Base-by-base conservation (phyloP, 2,888 invertebrate genomes). In the Heliconius ethilla region DNA sequence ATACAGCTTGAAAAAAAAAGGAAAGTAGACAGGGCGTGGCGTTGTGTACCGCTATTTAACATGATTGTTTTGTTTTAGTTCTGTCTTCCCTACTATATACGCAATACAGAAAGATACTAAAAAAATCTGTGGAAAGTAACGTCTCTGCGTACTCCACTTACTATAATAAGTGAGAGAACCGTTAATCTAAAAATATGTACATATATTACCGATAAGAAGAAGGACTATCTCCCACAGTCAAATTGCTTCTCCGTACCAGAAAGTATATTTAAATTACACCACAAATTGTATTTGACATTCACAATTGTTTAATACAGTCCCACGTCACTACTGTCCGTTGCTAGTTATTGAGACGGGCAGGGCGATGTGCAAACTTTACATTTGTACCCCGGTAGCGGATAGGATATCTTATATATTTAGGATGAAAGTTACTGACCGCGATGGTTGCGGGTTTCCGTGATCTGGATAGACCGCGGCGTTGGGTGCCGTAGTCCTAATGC, bases 201-300 rank as follows among this genome's bases (percentile, higher is more conserved):
- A 40, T 40, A 40, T 40, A 40, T 40, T 40, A 3, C 40, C 37
- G n/a, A 37, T 22, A 67, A 37, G 67, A n/a, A 33, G 66, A 33
- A 7, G 27, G 9, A n/a, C 67, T 40, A 40, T 69, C 40, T 72
- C 78, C 70, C 75, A 70, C 75, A 78, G 55, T 65, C 27, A 70
- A 78, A 80, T 75, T 72, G 51, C 59, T 75, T 72, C 72, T 72
- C 37, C 7, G 72, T 59, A 72, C 59, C 29, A 72, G 76, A 65
- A 55, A 73, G 66, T 73, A 27, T 45, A 29, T 29, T n/a, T 33
- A 76, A 80, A 81, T 79, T 78, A 75, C 66, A 51, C 45, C 65
- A 79, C 82, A 84, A 59, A 85, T 86, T 85, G 84, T 86, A 83
- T 87, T 86, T 86, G 86, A 86, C 87, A 87, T 83, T 77, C 75